Conservation (phyloP, 2,888 invertebrate genomes). For the Drosophila monieri region DNA sequence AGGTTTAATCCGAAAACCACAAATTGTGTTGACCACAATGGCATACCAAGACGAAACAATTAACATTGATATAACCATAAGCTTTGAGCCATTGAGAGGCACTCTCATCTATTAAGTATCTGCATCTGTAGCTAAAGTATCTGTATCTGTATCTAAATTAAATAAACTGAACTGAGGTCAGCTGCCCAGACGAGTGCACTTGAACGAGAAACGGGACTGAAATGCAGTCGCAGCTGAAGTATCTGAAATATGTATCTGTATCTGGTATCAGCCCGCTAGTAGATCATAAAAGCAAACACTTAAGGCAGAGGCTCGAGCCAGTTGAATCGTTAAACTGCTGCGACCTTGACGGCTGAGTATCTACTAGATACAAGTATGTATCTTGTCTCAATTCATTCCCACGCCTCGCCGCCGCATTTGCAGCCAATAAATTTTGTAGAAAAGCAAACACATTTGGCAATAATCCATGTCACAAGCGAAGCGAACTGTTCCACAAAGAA, state of each 20-base stretch:
- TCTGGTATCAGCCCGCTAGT: slow-evolving; percentile 33
- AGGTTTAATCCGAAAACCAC: slow-evolving; percentile 10
- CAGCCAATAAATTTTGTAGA: slow-evolving; percentile 58
- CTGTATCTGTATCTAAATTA: slow-evolving; percentile 25
- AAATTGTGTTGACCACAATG: slow-evolving; percentile 10
- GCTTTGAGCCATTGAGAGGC: slow-evolving; percentile 7
- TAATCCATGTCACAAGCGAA: slow-evolving; percentile 42
- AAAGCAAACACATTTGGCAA: slow-evolving; percentile 47
- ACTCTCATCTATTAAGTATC: slow-evolving; percentile 17
- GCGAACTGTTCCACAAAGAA: slow-evolving; percentile 43
- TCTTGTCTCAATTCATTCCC: slow-evolving; percentile 56
- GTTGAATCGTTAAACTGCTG: slow-evolving; percentile 11
- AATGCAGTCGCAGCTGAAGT: slow-evolving; percentile 22
- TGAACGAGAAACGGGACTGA: slow-evolving; percentile 8
- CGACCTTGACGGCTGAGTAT: slow-evolving; percentile 28
- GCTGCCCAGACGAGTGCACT: slow-evolving; percentile 27
- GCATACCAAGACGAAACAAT: slow-evolving; percentile 23
- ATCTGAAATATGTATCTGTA: slow-evolving; percentile 9
- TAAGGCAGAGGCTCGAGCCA: slow-evolving; percentile 28
- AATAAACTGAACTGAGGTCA: slow-evolving; percentile 37
- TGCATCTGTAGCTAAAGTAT: slow-evolving; percentile 24
- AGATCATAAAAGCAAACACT: slow-evolving; percentile 64
- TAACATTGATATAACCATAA: slow-evolving; percentile 54
- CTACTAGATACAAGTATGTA: slow-evolving; percentile 29
- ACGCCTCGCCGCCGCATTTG: slow-evolving; percentile 64